Evolutionary conservation across 2,888 invertebrate genomes (phyloP).

Genomic region (Caenorhabditis sp.): DNA sequence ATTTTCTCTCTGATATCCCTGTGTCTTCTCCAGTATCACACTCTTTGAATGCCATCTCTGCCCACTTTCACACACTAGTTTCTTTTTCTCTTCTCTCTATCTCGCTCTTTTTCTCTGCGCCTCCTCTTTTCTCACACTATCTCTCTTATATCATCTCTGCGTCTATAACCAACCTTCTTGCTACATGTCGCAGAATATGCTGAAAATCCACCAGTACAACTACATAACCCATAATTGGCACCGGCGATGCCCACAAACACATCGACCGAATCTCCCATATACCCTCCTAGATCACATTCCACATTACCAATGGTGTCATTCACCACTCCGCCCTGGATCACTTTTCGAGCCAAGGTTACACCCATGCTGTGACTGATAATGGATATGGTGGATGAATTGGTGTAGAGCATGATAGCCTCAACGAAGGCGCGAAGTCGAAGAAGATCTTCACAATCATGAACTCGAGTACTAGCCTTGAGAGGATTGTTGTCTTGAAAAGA

Average conservation of each 20-base stretch:
- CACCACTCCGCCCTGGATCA: slow-evolving; percentile 55
- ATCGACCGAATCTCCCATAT: slow-evolving; percentile 41
- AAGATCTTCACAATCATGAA: slow-evolving; percentile 55
- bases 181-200: slow-evolving; percentile 48
- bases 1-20: too few species aligned
- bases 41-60: too few species aligned
- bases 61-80: too few species aligned
- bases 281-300: slow-evolving; percentile 31
- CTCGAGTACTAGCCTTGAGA: slow-evolving; percentile 38
- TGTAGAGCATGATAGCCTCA: slow-evolving; percentile 53
- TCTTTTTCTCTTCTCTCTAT: too few species aligned
- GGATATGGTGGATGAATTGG: slow-evolving; percentile 40
- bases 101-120: too few species aligned
- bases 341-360: slow-evolving; percentile 56
- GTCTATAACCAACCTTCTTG: too few species aligned
- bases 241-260: slow-evolving; percentile 57
- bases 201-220: slow-evolving; percentile 44
- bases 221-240: slow-evolving; percentile 57
- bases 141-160: too few species aligned
- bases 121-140: too few species aligned
- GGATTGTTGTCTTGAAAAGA: slow-evolving; percentile 58
- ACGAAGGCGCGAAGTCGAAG: slow-evolving; percentile 55
- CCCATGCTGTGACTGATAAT: slow-evolving; percentile 62
- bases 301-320: slow-evolving; percentile 33
- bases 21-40: too few species aligned